Base-by-base conservation (phyloP, 2,888 invertebrate genomes). In the Leptothorax acervorum region DNA sequence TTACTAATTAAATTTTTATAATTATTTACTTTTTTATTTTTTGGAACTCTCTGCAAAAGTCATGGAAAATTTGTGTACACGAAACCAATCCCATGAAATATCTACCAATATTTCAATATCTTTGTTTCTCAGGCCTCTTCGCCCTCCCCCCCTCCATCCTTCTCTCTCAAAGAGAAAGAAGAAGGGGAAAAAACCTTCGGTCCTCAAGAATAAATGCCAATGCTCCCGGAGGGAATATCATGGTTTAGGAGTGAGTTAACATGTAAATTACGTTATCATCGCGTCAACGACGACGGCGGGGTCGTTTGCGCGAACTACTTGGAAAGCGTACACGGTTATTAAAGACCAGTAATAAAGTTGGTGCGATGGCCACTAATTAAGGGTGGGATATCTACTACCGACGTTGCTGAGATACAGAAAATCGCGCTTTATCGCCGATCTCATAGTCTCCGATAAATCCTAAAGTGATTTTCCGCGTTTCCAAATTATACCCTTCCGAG, bases 211-310 rank as follows among this genome's bases (percentile, higher is more conserved):
- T 73, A 66, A 86, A 81, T 70, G 74, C 28, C 66, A 55, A 85
- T 81, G 39, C 53, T 66, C 12, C 35, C 76, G 31, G 28, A 11
- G 42, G 28, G 71, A 71, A 60, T 82, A 84, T 11, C 45, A 39
- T 31, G 23, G 65, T 28, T 63, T 73, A 62, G 48, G 76, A 83
- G 76, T 39, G 75, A 83, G 23, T 79, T 78, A 51, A 62, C 84
- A 88, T 88, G 88, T 84, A 88, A 88, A 87, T 87, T 87, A 86
- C 75, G 82, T 87, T 87, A 88, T 86, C 87, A 48, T 42, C 65
- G 57, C 60, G 63, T 63, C 76, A 73, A 73, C 74, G 84, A 81
- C 53, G 70, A 62, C 60, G 28, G 45, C 42, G 35, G 62, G 66
- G 15, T 84, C 55, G 76, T 65, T 82, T 42, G 70, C 65, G 60